A percentile compares a stretch with the other conserved stretches of the same genome.
phyloP scores from a whole-genome alignment of 2,888 invertebrate genomes.

The Macrophya annulata region DNA sequence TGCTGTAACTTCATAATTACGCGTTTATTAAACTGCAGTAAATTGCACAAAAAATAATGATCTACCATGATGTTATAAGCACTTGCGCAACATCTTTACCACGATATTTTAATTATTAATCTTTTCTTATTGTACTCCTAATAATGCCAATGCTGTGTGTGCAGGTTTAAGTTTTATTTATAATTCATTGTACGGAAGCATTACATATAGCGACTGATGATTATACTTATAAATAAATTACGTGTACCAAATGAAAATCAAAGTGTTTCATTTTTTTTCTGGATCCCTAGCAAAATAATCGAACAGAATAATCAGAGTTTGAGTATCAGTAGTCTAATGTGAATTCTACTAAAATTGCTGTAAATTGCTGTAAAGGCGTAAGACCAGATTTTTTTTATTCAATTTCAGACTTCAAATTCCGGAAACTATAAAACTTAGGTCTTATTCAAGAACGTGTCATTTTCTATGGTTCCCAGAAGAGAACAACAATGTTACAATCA shows the following conservation, averaged over 20 bases:
- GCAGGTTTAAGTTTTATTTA: neutral
- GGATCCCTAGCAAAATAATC: neutral
- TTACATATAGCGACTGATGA: slow-evolving; percentile 2
- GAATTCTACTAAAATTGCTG: no score
- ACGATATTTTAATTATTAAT: neutral
- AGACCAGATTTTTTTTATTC: neutral
- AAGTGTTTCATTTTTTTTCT: neutral
- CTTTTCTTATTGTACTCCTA: neutral
- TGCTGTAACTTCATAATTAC: neutral
- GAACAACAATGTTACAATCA: no score
- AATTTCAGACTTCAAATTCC: neutral
- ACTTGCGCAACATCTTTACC: neutral
- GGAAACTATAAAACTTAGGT: neutral
- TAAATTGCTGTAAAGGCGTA: no score
- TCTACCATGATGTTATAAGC: neutral
- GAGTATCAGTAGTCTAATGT: no score
- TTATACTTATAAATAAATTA: slow-evolving; percentile 10
- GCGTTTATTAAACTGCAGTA: neutral
- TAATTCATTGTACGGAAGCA: neutral
- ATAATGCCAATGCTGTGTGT: neutral
- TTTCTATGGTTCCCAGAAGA: neutral
- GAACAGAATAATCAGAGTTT: no score
- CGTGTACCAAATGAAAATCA: neutral
- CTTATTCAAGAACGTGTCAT: neutral
- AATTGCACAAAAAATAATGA: neutral